phyloP scores from a whole-genome alignment of 2,797 vertebrate genomes.

The Microhierax caerulescens region DNA sequence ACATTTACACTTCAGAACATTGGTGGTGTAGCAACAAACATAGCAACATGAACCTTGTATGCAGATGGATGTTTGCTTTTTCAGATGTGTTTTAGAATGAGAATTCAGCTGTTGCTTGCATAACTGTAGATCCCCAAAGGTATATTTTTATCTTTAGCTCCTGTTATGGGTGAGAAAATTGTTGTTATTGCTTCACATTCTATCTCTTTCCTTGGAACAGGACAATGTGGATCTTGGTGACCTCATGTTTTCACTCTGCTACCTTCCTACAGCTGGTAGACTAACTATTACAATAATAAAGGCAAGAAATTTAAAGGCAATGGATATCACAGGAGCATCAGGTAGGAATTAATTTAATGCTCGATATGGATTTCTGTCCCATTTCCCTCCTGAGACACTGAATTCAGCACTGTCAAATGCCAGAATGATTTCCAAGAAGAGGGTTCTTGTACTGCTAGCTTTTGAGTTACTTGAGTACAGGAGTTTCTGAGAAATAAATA shows the following conservation, averaged over 20 bases:
- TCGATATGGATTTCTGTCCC: neutral
- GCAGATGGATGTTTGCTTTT: neutral
- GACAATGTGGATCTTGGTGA: slow-evolving; percentile 99
- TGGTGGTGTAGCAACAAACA: neutral
- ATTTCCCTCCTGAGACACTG: neutral
- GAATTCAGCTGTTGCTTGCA: neutral
- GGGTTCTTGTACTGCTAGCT: neutral
- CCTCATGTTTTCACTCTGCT: slow-evolving; percentile 98
- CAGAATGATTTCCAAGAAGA: neutral
- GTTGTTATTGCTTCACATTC: neutral
- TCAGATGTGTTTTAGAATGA: neutral
- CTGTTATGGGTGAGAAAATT: neutral
- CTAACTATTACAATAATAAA: slow-evolving; percentile 98
- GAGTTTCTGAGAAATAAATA: neutral
- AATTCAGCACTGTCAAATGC: neutral
- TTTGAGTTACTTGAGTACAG: neutral
- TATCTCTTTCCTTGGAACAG: slow-evolving; percentile 75
- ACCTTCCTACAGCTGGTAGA: slow-evolving; percentile 95
- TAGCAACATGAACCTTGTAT: neutral
- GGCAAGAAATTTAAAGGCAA: slow-evolving; percentile 97
- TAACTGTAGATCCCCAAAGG: neutral
- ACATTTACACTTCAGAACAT: neutral
- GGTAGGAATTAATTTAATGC: slow-evolving; percentile 75
- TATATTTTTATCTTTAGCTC: neutral
- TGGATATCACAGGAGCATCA: slow-evolving; percentile 99